Percentiles rank a stretch among this genome's conserved stretches.
Conservation (phyloP, 2,888 invertebrate genomes). For the Philhelius pedissequus region DNA sequence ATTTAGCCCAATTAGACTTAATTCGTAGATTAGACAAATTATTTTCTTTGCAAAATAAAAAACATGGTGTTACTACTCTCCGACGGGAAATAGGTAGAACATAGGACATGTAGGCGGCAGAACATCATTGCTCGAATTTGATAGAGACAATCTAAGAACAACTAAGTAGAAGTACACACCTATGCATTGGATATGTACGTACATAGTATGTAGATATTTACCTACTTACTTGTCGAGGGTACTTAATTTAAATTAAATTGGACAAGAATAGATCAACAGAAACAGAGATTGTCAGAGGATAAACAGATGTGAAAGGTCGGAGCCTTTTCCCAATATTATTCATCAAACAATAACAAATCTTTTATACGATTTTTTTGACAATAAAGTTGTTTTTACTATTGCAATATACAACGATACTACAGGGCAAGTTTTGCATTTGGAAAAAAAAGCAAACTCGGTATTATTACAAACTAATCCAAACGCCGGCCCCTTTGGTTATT, state of each 20-base stretch:
- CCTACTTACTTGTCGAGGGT: not conserved
- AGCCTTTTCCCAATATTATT: too few species aligned
- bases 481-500: constrained; percentile 61
- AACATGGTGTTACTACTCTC: not conserved
- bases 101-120: not conserved
- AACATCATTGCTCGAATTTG: not conserved
- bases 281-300: not conserved
- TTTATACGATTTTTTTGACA: too few species aligned
- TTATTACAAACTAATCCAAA: constrained; percentile 5
- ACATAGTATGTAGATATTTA: too few species aligned
- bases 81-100: not conserved
- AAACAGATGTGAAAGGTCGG: too few species aligned
- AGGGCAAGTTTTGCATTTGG: too few species aligned
- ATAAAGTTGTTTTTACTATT: not conserved
- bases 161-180: not conserved
- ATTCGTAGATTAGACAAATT: constrained; percentile 60
- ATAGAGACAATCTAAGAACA: not conserved
- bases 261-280: not conserved
- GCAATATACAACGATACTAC: too few species aligned
- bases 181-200: not conserved
- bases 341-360: too few species aligned
- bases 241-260: not conserved
- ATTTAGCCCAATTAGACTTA: constrained; percentile 64
- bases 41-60: not conserved
- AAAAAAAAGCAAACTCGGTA: too few species aligned